Conservation (phyloP, 2,113 vertebrate species). For the Chelonoidis abingdonii region DNA sequence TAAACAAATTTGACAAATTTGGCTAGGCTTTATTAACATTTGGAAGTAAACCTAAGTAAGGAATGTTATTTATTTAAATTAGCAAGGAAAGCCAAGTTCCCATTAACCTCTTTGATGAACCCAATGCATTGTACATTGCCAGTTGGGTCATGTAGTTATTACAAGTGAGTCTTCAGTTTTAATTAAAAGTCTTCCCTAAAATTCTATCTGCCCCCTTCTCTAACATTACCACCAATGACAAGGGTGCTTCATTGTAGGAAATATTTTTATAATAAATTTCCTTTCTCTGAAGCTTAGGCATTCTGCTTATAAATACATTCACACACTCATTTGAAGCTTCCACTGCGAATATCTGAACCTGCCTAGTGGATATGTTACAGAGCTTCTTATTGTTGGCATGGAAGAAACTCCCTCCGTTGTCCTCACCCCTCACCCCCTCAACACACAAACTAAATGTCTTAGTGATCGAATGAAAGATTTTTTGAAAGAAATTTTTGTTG, state of each 20-base stretch:
- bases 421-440: not conserved
- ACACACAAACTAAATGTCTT: not conserved
- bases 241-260: not conserved
- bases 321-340: not conserved
- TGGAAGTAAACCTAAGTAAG: not conserved
- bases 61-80: slow-evolving; percentile 24
- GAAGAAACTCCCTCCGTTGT: not conserved
- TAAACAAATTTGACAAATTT: not conserved
- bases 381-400: not conserved
- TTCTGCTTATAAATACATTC: not conserved
- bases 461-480: not conserved
- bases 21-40: not conserved
- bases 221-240: not conserved
- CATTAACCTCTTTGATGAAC: slow-evolving; percentile 2
- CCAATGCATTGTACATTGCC: not conserved
- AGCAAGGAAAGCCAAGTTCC: slow-evolving; percentile 2
- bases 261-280: not conserved
- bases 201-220: not conserved
- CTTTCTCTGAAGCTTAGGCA: not conserved
- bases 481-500: not conserved
- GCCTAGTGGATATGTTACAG: not conserved
- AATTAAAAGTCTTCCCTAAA: slow-evolving; percentile 28
- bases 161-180: slow-evolving; percentile 36
- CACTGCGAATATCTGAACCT: not conserved
- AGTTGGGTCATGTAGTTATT: slow-evolving; percentile 10